phyloP scores from a whole-genome alignment of 2,113 vertebrate genomes.

The Hyperoodon ampullatus region DNA sequence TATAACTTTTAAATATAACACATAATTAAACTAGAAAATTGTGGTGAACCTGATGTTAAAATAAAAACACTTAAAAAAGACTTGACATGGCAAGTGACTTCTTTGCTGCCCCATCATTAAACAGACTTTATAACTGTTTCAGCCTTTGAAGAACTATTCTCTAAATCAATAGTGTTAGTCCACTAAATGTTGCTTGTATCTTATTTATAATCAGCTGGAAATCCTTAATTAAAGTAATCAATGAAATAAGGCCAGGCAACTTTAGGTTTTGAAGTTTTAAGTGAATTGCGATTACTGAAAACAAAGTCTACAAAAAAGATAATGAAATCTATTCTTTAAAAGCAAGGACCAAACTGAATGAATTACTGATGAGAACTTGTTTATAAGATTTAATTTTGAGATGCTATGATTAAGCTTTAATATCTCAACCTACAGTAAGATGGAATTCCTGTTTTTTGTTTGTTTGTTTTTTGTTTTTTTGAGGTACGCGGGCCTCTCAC shows the following conservation, averaged over 20 bases:
- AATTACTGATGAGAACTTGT: background rate
- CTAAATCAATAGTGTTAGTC: background rate
- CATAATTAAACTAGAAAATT: background rate
- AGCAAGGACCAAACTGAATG: background rate
- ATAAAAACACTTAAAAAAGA: background rate
- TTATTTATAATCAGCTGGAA: constrained; percentile 28
- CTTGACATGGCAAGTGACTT: background rate
- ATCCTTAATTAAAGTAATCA: background rate
- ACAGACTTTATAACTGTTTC: background rate
- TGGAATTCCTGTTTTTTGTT: background rate
- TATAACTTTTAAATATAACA: background rate
- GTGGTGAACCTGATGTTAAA: background rate
- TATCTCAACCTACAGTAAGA: background rate
- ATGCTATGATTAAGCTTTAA: background rate
- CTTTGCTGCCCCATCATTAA: background rate
- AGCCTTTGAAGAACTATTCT: background rate
- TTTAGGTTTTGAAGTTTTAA: background rate
- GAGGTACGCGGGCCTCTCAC: too few relatives aligned
- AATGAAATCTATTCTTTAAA: background rate
- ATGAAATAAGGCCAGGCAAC: background rate
- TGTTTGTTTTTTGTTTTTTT: too few relatives aligned
- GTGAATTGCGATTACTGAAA: background rate
- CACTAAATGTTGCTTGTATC: background rate
- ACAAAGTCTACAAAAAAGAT: background rate
- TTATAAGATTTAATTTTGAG: background rate